phyloP scores from a whole-genome alignment of 2,113 vertebrate genomes.

The Chlorocebus sabaeus region DNA sequence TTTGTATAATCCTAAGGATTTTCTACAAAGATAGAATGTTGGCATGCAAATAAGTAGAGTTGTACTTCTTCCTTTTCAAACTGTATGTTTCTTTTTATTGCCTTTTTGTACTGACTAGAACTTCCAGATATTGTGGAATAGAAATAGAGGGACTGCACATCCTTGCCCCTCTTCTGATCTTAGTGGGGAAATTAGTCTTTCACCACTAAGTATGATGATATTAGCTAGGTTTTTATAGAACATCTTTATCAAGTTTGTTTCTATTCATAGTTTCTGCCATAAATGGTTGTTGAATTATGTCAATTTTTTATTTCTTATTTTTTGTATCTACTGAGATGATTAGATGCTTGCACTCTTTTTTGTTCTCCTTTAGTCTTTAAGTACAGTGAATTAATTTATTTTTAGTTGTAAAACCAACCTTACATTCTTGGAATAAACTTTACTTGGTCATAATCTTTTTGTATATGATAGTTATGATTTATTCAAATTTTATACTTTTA shows the following conservation, averaged over 20 bases:
- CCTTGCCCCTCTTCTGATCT: background rate
- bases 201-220: background rate
- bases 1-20: background rate
- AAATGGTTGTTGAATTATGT: background rate
- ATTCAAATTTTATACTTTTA: background rate
- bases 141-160: background rate
- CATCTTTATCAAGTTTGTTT: background rate
- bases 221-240: background rate
- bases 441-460: background rate
- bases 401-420: background rate
- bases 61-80: background rate
- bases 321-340: background rate
- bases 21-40: background rate
- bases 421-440: background rate
- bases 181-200: background rate
- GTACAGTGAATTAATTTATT: background rate
- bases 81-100: background rate
- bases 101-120: background rate
- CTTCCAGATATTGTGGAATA: background rate
- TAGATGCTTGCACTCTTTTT: background rate
- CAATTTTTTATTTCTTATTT: background rate
- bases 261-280: background rate
- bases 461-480: background rate
- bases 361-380: background rate
- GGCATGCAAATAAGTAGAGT: background rate